These are phyloP conservation scores for Rhynchophorus ferrugineus DNA, from an alignment of 1,140 invertebrate species.

Conservation along the genomic window DNA sequence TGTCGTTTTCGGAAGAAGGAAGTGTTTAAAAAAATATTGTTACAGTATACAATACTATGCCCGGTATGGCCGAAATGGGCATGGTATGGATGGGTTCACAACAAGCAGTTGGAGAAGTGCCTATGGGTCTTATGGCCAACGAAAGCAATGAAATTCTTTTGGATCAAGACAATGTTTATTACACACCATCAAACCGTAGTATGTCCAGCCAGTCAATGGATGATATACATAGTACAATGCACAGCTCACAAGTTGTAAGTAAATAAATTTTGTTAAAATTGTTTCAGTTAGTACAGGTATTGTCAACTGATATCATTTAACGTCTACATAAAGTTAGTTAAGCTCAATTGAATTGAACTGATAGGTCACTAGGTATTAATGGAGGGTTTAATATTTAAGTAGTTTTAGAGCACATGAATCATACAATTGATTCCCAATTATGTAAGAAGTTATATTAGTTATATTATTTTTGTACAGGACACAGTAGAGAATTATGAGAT, in stretches of 20 bases:
- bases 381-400: too few species aligned
- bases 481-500: conserved; percentile 38
- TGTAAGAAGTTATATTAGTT: too few species aligned
- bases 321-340: not conserved
- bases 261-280: not conserved
- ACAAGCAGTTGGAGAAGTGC: conserved; percentile 48
- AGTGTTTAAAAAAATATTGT: too few species aligned
- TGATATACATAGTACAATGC: conserved; percentile 47
- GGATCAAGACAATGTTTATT: conserved; percentile 51
- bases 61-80: conserved; percentile 54
- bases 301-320: too few species aligned
- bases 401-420: too few species aligned
- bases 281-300: conserved; percentile 2
- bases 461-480: conserved; percentile 25
- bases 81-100: conserved; percentile 68
- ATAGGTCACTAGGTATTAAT: too few species aligned
- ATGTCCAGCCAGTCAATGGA: conserved; percentile 48
- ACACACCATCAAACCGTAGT: conserved; percentile 44
- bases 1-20: too few species aligned
- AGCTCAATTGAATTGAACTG: not conserved
- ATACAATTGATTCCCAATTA: too few species aligned
- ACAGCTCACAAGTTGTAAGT: conserved; percentile 48
- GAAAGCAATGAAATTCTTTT: conserved; percentile 42
- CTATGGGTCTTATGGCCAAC: conserved; percentile 32
- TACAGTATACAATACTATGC: conserved; percentile 42